Conservation (phyloP, 2,888 invertebrate genomes). For the Nematopogon swammerdamellus region DNA sequence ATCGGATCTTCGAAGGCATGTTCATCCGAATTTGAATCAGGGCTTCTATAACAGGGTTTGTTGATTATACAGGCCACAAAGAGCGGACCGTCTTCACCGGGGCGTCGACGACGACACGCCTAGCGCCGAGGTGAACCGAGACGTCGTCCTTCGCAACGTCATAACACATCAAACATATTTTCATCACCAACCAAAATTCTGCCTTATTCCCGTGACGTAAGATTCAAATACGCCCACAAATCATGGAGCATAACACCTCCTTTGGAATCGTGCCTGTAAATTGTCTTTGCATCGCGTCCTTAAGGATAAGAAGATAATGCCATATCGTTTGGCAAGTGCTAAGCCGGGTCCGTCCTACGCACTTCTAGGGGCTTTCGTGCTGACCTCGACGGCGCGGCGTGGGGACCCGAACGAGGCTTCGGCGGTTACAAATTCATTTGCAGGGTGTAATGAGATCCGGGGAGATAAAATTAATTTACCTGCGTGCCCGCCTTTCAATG, state of each 20-base stretch:
- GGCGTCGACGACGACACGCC: background rate
- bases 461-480: no score
- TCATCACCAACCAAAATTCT: no score
- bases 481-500: no score
- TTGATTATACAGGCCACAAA: background rate
- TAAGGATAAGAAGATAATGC: conserved; percentile 1
- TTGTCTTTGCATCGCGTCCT: conserved; percentile 1
- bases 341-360: background rate
- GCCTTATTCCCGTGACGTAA: no score
- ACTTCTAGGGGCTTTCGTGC: background rate
- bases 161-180: no score
- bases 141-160: background rate
- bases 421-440: background rate
- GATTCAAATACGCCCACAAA: no score
- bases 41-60: conserved; percentile 1
- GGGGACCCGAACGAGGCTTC: no score
- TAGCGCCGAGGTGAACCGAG: background rate
- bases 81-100: background rate
- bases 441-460: background rate
- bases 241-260: no score
- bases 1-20: background rate
- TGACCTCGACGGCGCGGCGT: background rate
- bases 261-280: background rate
- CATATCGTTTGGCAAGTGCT: background rate
- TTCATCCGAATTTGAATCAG: background rate